Evolutionary conservation across 2,888 invertebrate genomes (phyloP).

Genomic region (Lasioglossum villosulum): DNA sequence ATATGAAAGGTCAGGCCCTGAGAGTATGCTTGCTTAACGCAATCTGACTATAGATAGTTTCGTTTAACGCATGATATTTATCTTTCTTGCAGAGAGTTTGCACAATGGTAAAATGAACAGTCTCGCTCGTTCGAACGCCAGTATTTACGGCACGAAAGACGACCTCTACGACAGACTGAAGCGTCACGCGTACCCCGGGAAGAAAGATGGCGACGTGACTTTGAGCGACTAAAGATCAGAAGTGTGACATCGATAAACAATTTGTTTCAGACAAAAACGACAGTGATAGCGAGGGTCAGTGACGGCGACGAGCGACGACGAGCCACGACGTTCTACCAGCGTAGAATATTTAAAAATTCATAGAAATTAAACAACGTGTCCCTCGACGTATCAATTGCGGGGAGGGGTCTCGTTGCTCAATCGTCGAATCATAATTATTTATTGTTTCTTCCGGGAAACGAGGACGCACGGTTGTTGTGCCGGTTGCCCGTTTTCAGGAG

Average conservation of each 20-base stretch:
- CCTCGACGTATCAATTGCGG: conserved; percentile 14
- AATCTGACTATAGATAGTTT: background rate
- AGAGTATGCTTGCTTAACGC: background rate
- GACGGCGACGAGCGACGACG: conserved; percentile 79
- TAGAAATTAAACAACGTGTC: conserved; percentile 7
- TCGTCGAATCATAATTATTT: conserved; percentile 62
- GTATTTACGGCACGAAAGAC: conserved; percentile 97
- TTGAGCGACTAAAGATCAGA: conserved; percentile 2
- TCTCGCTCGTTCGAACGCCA: conserved; percentile 95
- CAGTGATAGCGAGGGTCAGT: conserved; percentile 97
- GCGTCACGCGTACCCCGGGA: conserved; percentile 96
- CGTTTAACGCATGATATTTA: background rate
- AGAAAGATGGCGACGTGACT: conserved; percentile 90
- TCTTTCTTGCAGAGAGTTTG: conserved; percentile 87
- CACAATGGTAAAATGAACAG: conserved; percentile 97
- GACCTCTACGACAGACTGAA: conserved; percentile 97
- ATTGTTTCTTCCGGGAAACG: conserved; percentile 49
- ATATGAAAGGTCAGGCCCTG: conserved; percentile 92
- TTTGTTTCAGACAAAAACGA: conserved; percentile 93
- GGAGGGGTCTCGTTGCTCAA: conserved; percentile 27
- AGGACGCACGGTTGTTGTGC: conserved; percentile 30
- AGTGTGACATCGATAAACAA: conserved; percentile 6
- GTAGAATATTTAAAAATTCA: conserved; percentile 44
- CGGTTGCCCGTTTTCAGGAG: conserved; percentile 20
- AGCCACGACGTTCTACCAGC: conserved; percentile 51